Evolutionary conservation across 2,113 vertebrate species (phyloP), one percentile per base, ranked within the genome.

Genomic region (Dicentrarchus labrax): DNA sequence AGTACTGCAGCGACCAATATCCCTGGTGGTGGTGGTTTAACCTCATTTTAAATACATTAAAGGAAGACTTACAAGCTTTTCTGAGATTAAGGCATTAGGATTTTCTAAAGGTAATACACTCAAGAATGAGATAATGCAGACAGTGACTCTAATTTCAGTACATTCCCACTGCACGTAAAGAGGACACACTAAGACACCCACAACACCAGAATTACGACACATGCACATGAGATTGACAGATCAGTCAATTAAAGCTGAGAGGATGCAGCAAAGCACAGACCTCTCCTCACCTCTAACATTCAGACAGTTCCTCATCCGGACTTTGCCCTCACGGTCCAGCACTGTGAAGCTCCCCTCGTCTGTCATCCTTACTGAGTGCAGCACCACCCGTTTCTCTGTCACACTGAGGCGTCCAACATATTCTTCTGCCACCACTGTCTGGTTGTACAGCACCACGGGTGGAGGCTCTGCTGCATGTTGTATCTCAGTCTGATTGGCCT

Each of bases 321-420:
- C 81, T 76, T 93, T 94, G 36, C 85, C 92, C 7, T 94, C 88
- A 0, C 36, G 83, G 89, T 95, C 94, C 53, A 91, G 47, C n/a
- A 96, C 88, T 0, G 94, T 94, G 38, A 91, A 96, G 85, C 94
- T 95, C 6, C 95, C 95, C 82, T 95, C 95, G 9, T 96, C 94
- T 5, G 48, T 62, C 85, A 93, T 91, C 19, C 83, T 81, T 56
- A 96, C 94, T 0, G 79, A 65, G 76, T 89, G 92, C 80, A 96
- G 93, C 6, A 57, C 82, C 76, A 95, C 88, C 54, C 41, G 72
- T 36, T 82, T 91, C 60, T 94, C 91, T 0, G 77, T 80, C 30
- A 93, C 86, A 0, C 38, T 89, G 16, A 95, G 94, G 1, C 95
- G 94, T 1, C 64, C 72, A 62, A 45, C 78, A 45, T 96, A 95